Percentiles rank a stretch among this genome's conserved stretches.
phyloP scores from a whole-genome alignment of 2,797 vertebrate species.

The Phrynocephalus forsythii region DNA sequence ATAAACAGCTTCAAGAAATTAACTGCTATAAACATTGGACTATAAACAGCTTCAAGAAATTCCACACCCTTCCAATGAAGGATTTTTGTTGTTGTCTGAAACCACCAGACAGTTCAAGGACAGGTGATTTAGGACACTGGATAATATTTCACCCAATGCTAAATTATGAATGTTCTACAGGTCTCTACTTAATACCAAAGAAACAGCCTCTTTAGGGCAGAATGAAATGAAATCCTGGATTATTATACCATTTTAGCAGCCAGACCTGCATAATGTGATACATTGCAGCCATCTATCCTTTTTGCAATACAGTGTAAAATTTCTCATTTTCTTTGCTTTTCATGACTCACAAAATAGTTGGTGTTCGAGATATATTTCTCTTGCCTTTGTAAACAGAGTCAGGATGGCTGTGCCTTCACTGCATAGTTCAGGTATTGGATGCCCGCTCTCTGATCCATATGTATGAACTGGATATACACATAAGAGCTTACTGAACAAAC shows the following conservation, averaged over 20 bases:
- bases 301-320: slow-evolving; percentile 72
- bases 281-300: slow-evolving; percentile 65
- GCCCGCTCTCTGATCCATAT: slow-evolving; percentile 74
- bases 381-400: slow-evolving; percentile 67
- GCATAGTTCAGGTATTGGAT: slow-evolving; percentile 55
- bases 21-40: slow-evolving; percentile 2
- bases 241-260: slow-evolving; percentile 70
- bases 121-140: slow-evolving; percentile 36
- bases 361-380: slow-evolving; percentile 58
- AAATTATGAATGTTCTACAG: slow-evolving; percentile 70
- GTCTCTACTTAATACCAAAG: slow-evolving; percentile 63
- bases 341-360: slow-evolving; percentile 60
- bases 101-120: neutral
- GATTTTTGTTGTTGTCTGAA: slow-evolving; percentile 46
- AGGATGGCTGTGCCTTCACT: slow-evolving; percentile 57
- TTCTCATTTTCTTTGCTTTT: slow-evolving; percentile 45
- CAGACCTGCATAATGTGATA: slow-evolving; percentile 65
- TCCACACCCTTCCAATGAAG: slow-evolving; percentile 50
- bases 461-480: slow-evolving; percentile 76
- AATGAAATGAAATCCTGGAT: slow-evolving; percentile 63
- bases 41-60: neutral
- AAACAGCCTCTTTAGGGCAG: slow-evolving; percentile 56
- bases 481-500: slow-evolving; percentile 80
- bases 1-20: neutral
- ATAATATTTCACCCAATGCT: slow-evolving; percentile 42